Base-by-base conservation (phyloP, 2,888 invertebrate species). In the Dendrolimus houi region DNA sequence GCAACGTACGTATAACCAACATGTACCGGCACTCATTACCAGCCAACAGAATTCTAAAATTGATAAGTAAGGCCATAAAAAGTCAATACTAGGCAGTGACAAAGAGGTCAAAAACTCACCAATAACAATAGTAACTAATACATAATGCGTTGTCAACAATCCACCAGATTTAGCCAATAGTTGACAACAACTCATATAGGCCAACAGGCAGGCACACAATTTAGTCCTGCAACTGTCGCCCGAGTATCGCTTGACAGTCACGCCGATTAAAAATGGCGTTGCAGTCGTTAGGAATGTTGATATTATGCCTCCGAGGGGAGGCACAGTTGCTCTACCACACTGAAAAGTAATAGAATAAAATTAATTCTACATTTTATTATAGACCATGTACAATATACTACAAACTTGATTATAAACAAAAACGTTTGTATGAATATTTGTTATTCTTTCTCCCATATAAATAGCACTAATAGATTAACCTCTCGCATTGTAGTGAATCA, bases 121-220 rank as follows among this genome's bases (percentile, higher is more conserved):
- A 17, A 71, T 62, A 53, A 62, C 53, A 56, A 75, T 56, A 57
- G 66, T 65, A 8, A 64, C 64, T 12, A 71, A 54, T 59, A 75
- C 63, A 59, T 74, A 71, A 7, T 57, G 56, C 9, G 65, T 56
- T 53, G 74, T 68, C 57, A 84, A 58, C 52, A 72, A 68, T 41
- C 85, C 84, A 60, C 79, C 84, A 7, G 76, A 80, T 54, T 76
- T 77, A 8, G 69, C 57, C 57, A 84, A 65, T 53, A 77, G 67
- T 61, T 71, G 71, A 63, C 85, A 83, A 64, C 84, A 84, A 62
- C 85, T 83, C 17, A 70, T 74, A 62, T 83, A 86, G 57, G 85
- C 63, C 65, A 86, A 66, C 60, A 65, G 57, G 55, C 86, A 67
- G 10, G 81, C 81, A n/a, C 76, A 74, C 57, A 75, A 41, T 56